phyloP scores from a whole-genome alignment of 2,113 vertebrate species.

The Ibidorhyncha struthersii region DNA sequence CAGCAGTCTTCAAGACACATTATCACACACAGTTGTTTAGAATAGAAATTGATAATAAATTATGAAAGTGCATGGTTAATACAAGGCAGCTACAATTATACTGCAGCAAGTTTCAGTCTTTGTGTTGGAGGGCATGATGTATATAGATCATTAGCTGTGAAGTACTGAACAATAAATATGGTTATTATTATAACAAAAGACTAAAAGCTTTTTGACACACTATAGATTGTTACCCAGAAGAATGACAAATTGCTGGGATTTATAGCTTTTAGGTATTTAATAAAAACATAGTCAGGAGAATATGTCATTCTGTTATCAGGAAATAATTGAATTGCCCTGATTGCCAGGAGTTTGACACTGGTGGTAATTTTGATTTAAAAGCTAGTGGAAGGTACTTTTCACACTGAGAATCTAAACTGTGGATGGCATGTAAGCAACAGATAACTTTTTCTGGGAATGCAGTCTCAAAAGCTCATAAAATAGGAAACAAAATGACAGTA shows the following conservation, averaged over 20 bases:
- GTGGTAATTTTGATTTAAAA: slow-evolving; percentile 57
- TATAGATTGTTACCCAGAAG: neutral
- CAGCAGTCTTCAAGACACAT: neutral
- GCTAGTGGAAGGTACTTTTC: slow-evolving; percentile 14
- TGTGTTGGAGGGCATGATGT: neutral
- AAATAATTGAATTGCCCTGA: slow-evolving; percentile 41
- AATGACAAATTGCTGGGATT: slow-evolving; percentile 30
- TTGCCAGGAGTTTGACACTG: slow-evolving; percentile 21
- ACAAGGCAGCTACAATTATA: neutral
- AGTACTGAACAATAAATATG: slow-evolving; percentile 29
- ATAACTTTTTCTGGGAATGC: neutral
- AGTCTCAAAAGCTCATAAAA: slow-evolving; percentile 41
- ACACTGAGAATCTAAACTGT: slow-evolving; percentile 1
- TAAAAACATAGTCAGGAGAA: slow-evolving; percentile 3
- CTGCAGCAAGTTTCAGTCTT: neutral
- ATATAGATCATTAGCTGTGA: slow-evolving; percentile 2
- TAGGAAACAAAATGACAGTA: neutral
- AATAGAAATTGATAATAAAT: slow-evolving; percentile 7
- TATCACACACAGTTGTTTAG: neutral
- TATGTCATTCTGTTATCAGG: slow-evolving; percentile 5
- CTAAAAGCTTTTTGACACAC: slow-evolving; percentile 47
- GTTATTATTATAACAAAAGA: slow-evolving; percentile 36
- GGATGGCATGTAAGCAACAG: neutral
- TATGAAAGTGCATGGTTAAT: neutral
- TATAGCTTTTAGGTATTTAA: slow-evolving; percentile 40